These are phyloP conservation scores for Ariopsis seemanni DNA, from an alignment of 2,113 vertebrate species.

Conservation along the genomic window DNA sequence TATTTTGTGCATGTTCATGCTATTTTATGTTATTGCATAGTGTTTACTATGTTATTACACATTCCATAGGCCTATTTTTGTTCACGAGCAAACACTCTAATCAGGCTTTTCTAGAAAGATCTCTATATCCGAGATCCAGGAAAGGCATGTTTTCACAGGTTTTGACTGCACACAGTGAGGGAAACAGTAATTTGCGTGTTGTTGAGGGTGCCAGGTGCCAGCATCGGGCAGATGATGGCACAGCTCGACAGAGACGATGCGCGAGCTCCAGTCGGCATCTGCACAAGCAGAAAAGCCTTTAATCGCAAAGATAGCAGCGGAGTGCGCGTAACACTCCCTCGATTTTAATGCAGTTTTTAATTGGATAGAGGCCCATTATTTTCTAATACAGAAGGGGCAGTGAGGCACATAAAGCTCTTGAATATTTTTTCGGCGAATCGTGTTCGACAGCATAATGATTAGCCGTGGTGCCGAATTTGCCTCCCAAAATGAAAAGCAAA, in stretches of 20 bases:
- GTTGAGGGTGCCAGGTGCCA: conserved; percentile 26
- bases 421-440: conserved; percentile 85
- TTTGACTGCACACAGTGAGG: conserved; percentile 2
- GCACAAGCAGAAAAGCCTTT: conserved; percentile 76
- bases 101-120: not conserved
- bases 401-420: conserved; percentile 84
- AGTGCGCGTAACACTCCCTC: conserved; percentile 83
- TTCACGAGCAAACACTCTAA: not conserved
- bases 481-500: conserved; percentile 85
- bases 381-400: conserved; percentile 83
- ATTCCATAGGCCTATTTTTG: not conserved
- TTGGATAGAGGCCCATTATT: conserved; percentile 84
- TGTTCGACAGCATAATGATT: conserved; percentile 84
- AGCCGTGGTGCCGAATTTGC: conserved; percentile 80
- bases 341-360: conserved; percentile 85
- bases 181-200: conserved; percentile 38
- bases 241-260: conserved; percentile 29
- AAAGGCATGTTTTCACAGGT: not conserved
- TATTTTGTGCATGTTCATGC: not conserved
- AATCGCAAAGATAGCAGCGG: conserved; percentile 79
- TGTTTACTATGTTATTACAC: conserved; percentile 12
- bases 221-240: conserved; percentile 35
- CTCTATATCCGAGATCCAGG: not conserved
- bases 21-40: not conserved
- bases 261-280: conserved; percentile 72